Percentiles rank a stretch among this genome's conserved stretches.
phyloP scores from a whole-genome alignment of 2,797 vertebrate genomes.

The Oryzias dopingdopingensis region DNA sequence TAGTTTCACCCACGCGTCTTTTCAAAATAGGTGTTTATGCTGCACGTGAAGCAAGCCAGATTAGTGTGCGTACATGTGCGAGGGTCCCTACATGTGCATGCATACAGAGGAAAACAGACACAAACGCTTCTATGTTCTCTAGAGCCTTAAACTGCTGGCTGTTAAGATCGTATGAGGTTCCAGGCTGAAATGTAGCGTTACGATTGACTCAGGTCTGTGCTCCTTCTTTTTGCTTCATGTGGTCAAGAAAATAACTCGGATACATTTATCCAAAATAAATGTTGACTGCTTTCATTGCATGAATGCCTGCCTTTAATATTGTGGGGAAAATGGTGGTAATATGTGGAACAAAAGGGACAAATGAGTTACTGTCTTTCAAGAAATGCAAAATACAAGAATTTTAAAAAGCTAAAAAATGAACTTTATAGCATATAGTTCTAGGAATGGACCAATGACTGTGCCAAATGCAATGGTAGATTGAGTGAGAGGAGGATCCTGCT shows the following conservation, averaged over 20 bases:
- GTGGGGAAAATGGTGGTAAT: too few species aligned
- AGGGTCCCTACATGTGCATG: constrained; percentile 52
- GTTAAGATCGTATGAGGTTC: constrained; percentile 41
- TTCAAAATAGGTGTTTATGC: constrained; percentile 50
- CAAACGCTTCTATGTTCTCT: constrained; percentile 61
- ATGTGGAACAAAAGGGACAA: too few species aligned
- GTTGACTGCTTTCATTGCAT: constrained; percentile 15
- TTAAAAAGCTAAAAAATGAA: too few species aligned
- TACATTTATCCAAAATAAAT: constrained; percentile 13
- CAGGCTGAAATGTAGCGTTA: constrained; percentile 56
- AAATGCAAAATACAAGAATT: too few species aligned
- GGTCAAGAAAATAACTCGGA: constrained; percentile 21
- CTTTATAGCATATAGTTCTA: too few species aligned
- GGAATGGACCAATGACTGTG: too few species aligned
- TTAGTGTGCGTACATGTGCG: constrained; percentile 24
- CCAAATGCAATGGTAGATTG: too few species aligned
- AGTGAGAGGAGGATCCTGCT: too few species aligned
- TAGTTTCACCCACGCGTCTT: constrained; percentile 22
- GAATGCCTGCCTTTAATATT: too few species aligned
- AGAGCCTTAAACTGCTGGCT: constrained; percentile 54
- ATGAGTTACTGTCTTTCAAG: too few species aligned
- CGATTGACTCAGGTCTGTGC: constrained; percentile 55
- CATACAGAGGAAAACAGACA: constrained; percentile 60
- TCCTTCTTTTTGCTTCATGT: constrained; percentile 35
- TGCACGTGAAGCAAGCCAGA: constrained; percentile 31